Percentiles rank a stretch among this genome's conserved stretches.
Evolutionary conservation across 2,797 vertebrate genomes (phyloP).

Genomic region (Eospalax fontanierii): DNA sequence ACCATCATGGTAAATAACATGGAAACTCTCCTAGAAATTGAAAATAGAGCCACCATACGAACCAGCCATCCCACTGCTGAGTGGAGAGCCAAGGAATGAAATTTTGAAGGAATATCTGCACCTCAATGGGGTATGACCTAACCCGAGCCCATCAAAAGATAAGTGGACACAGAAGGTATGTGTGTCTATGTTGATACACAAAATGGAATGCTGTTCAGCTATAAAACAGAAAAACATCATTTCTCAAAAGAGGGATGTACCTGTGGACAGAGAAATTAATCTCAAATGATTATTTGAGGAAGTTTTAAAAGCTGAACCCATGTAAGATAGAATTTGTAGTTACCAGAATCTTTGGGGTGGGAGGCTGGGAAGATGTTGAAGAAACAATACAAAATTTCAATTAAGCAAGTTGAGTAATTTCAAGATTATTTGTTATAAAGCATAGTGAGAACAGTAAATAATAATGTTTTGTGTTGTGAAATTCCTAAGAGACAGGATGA

Average conservation of each 20-base stretch:
- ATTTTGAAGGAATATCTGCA: not conserved
- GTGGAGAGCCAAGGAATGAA: not conserved
- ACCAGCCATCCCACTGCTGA: not conserved
- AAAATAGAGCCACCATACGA: not conserved
- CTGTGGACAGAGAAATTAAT: not conserved
- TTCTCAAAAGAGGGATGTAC: not conserved
- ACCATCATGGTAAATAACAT: not conserved
- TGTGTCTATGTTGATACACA: too few species aligned
- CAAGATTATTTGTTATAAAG: not conserved
- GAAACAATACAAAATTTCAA: not conserved
- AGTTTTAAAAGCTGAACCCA: not conserved
- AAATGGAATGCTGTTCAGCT: not conserved
- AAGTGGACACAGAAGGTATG: not conserved
- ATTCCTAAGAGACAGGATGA: not conserved
- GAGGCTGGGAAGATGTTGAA: too few species aligned
- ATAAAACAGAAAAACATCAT: not conserved
- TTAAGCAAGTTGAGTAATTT: not conserved
- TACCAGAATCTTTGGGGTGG: too few species aligned
- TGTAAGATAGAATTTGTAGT: not conserved
- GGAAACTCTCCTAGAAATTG: not conserved
- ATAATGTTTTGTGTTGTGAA: not conserved
- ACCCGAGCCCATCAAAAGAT: not conserved
- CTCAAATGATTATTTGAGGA: not conserved
- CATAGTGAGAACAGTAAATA: not conserved
- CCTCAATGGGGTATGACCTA: too few species aligned